phyloP scores from a whole-genome alignment of 2,888 invertebrate genomes.

The Hydraecia micacea region DNA sequence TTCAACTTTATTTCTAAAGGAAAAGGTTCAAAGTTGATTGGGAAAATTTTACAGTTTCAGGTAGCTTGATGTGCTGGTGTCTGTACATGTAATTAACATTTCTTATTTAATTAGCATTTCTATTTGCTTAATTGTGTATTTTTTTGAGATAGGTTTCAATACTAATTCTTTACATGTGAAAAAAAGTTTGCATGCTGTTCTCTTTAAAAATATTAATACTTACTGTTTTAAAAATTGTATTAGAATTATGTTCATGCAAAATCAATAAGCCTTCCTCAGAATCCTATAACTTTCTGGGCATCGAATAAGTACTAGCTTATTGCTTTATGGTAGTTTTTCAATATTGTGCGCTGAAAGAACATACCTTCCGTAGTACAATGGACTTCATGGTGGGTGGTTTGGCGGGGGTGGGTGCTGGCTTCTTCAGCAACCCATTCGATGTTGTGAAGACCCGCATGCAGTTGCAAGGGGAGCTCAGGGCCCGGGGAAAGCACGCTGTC shows the following conservation, averaged over 20 bases:
- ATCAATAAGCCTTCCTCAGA: background rate
- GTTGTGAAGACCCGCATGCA: constrained; percentile 97
- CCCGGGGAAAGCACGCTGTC: constrained; percentile 91
- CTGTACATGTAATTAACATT: background rate
- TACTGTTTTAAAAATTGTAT: background rate
- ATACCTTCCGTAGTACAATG: constrained; percentile 83
- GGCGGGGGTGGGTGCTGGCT: constrained; percentile 94
- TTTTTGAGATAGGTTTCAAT: background rate
- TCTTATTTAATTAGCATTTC: background rate
- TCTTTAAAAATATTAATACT: background rate
- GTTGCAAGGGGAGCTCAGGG: constrained; percentile 94
- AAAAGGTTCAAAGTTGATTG: too few relatives aligned
- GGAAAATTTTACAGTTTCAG: too few relatives aligned
- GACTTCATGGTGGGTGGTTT: constrained; percentile 94
- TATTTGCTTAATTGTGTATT: background rate
- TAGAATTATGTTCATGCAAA: background rate
- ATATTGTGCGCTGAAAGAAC: constrained; percentile 32
- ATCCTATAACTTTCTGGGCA: background rate
- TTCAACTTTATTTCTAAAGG: too few relatives aligned
- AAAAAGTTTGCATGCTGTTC: constrained; percentile 4
- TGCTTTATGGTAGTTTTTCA: constrained; percentile 5
- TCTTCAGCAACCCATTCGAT: constrained; percentile 97
- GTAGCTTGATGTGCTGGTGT: too few relatives aligned
- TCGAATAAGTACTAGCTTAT: background rate
- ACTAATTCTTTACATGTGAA: background rate